Base-by-base conservation (phyloP, 2,113 vertebrate species). In the Rhadina sibilatrix region DNA sequence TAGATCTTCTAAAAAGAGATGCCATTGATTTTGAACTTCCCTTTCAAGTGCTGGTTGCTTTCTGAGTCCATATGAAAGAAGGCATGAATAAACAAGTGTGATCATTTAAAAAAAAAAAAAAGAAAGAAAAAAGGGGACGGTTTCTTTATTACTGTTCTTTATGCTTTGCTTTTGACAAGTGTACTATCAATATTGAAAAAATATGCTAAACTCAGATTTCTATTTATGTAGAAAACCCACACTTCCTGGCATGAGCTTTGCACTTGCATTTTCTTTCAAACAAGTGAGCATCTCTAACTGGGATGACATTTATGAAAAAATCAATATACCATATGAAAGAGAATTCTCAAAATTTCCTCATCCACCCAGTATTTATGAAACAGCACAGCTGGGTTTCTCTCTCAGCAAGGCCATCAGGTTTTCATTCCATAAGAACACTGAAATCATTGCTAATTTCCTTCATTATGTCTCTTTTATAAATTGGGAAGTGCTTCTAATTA, bases 311-410 rank as follows among this genome's bases (percentile, higher is more conserved):
- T 93, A 85, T 87, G 37, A 91, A 81, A 77, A 79, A 94, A 35
- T 52, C 63, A 72, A 82, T 95, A 60, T 22, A 74, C 6, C 35
- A 37, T 85, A 37, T 85, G 77, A 56, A 94, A 94, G 59, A 94
- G 76, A 96, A 88, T 75, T 83, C 81, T 80, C 83, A 86, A 89
- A 72, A 37, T 92, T 95, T 95, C 79, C 64, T 49, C 86, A 91
- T 65, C 52, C 86, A 91, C 68, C 49, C 13, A 52, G 11, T 75
- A 88, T 59, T 94, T 84, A 75, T 40, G 74, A 96, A 93, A 92
- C 9, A 28, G 22, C 77, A 65, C 85, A 96, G 69, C 61, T 87
- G 65, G 57, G 46, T 63, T 84, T 87, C 76, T 95, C 88, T 94
- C 38, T 77, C 54, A 93, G 60, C 37, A 40, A 64, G 11, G 5